Evolutionary conservation across 2,797 vertebrate genomes (phyloP).

Genomic region (Hypotaenidia okinawae): DNA sequence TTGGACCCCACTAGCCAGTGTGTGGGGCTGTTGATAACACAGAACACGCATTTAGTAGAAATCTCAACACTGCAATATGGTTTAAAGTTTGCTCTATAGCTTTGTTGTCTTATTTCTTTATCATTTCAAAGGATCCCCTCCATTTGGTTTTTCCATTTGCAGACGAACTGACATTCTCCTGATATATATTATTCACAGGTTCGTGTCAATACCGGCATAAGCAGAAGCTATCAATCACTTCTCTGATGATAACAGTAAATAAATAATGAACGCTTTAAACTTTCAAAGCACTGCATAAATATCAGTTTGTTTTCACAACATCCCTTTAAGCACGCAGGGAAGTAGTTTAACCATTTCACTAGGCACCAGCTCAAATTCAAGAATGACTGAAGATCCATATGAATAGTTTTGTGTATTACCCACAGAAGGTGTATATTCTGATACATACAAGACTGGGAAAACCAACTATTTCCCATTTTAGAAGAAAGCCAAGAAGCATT

Average conservation of each 20-base stretch:
- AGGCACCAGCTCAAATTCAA: not conserved
- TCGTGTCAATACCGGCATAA: slow-evolving; percentile 49
- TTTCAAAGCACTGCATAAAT: slow-evolving; percentile 51
- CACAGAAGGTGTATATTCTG: not conserved
- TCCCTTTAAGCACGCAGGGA: not conserved
- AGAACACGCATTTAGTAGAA: not conserved
- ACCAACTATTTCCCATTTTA: not conserved
- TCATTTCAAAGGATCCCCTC: slow-evolving; percentile 39
- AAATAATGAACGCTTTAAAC: slow-evolving; percentile 59
- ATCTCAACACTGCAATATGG: not conserved
- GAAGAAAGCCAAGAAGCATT: not conserved
- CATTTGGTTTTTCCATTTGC: slow-evolving; percentile 39
- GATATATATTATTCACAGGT: slow-evolving; percentile 45
- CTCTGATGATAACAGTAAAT: slow-evolving; percentile 53
- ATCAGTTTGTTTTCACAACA: slow-evolving; percentile 51
- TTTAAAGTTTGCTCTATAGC: not conserved
- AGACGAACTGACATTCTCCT: slow-evolving; percentile 51
- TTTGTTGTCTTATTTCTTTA: slow-evolving; percentile 24
- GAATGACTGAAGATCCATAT: not conserved
- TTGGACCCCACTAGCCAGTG: not conserved
- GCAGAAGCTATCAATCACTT: slow-evolving; percentile 54
- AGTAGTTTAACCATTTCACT: slow-evolving; percentile 39
- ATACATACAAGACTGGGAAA: not conserved
- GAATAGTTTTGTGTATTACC: not conserved
- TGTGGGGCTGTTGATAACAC: not conserved